A percentile compares a stretch with the other conserved stretches of the same genome.
These are phyloP conservation scores for Patella pellucida DNA, from an alignment of 2,888 invertebrate species.

Conservation along the genomic window DNA sequence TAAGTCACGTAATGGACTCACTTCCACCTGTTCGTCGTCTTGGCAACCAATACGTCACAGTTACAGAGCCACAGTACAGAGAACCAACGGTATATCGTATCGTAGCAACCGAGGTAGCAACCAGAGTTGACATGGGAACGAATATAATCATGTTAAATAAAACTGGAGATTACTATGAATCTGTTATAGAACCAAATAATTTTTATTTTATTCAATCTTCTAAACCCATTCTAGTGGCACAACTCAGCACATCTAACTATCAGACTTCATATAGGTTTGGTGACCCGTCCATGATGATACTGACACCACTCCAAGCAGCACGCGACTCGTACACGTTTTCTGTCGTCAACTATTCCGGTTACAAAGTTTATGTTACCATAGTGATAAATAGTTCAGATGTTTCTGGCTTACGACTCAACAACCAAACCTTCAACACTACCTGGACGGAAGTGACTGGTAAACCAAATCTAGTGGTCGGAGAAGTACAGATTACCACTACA, in stretches of 20 bases:
- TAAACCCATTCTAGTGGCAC: constrained; percentile 21
- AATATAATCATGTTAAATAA: constrained; percentile 13
- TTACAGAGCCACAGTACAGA: constrained; percentile 23
- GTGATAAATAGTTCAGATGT: background rate
- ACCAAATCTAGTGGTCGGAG: background rate
- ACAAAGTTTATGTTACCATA: background rate
- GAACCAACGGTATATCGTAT: constrained; percentile 18
- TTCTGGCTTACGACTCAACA: background rate
- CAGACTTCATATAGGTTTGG: background rate
- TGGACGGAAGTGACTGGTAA: background rate
- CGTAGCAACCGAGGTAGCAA: constrained; percentile 23
- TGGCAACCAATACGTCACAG: constrained; percentile 40
- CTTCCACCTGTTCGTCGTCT: constrained; percentile 31
- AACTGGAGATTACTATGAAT: constrained; percentile 20
- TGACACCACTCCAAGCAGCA: constrained; percentile 16
- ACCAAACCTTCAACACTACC: background rate
- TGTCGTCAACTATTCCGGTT: background rate
- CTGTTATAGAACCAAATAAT: background rate
- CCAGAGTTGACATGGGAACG: constrained; percentile 5
- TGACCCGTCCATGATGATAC: constrained; percentile 17
- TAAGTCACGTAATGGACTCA: constrained; percentile 20
- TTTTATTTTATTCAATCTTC: constrained; percentile 5
- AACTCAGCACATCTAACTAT: constrained; percentile 1
- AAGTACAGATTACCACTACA: background rate
- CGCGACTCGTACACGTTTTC: constrained; percentile 11